Base-by-base conservation (phyloP, 2,797 vertebrate genomes). In the Hyperoplus lanceolatus region DNA sequence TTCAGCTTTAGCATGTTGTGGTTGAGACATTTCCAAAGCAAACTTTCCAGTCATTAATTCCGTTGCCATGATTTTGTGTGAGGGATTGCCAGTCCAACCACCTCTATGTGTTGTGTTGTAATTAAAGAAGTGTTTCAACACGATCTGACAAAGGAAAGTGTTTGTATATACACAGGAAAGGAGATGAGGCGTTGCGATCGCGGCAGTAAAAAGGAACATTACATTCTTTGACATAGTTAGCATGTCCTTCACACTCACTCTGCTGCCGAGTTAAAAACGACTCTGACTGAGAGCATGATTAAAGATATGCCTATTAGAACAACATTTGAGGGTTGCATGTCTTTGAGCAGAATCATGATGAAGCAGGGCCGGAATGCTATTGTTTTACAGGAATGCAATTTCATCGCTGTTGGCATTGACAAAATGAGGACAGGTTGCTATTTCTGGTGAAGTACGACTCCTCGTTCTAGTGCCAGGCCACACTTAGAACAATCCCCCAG, bases 11-110 rank as follows among this genome's bases (percentile, higher is more conserved):
- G 87, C 81, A 56, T 84, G 86, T 90, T 92, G 85, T 75, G 62
- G 54, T 88, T 93, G 93, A 93, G 79, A 58, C 60, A 41, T 87
- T 88, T 95, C 92, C 94, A 94, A 95, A 91, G 86, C 82, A 92
- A 91, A 92, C 89, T 88, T 94, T 92, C 87, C 92, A 87, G 77
- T 87, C 82, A 84, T 88, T 78, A 80, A 86, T 89, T 87, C 90
- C 16, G 38, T 83, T 64, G 77, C 88, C 77, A 50, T 80, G 80
- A 29, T 89, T 85, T 60, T 75, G 85, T 73, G 89, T 71, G 90
- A 87, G 74, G 66, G 65, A 79, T 90, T 50, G 76, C 88, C 84
- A 76, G 56, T 76, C 77, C 84, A 75, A 84, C 74, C 84, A 70
- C 79, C 73, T 76, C 78, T 46, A 60, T 70, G 75, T 75, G 89